These are phyloP conservation scores for Clarias batrachus DNA, from an alignment of 2,113 vertebrate species.

Conservation along the genomic window DNA sequence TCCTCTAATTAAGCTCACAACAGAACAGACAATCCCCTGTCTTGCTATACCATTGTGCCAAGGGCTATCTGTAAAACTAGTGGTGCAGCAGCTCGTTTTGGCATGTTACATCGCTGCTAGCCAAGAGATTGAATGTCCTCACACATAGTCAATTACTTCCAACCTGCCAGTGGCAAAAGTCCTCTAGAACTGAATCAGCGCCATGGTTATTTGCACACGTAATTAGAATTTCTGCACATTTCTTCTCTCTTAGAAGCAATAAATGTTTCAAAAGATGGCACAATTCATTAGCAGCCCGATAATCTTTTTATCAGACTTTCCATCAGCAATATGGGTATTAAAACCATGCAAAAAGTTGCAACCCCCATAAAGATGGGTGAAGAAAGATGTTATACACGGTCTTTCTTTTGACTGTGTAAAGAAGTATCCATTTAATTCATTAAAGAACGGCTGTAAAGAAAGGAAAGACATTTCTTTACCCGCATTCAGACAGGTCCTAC, in stretches of 20 bases:
- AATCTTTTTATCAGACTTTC: constrained; percentile 6
- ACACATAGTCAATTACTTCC: constrained; percentile 43
- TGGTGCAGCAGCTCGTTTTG: constrained; percentile 37
- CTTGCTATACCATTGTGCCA: constrained; percentile 38
- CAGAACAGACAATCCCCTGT: constrained; percentile 33
- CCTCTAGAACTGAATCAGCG: constrained; percentile 20
- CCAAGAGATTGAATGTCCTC: constrained; percentile 37
- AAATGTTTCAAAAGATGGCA: constrained; percentile 37
- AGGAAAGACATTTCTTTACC: neutral
- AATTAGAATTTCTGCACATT: constrained; percentile 40
- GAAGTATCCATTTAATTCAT: constrained; percentile 9
- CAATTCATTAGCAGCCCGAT: constrained; percentile 35
- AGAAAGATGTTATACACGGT: neutral
- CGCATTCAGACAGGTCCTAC: constrained; percentile 1
- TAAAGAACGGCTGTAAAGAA: neutral
- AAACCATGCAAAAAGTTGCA: neutral
- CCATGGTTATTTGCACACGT: constrained; percentile 41
- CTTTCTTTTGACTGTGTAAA: neutral
- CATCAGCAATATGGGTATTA: constrained; percentile 12
- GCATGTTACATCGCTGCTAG: constrained; percentile 26
- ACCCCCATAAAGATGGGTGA: neutral
- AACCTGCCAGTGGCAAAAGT: constrained; percentile 40
- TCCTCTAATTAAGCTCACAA: constrained; percentile 50
- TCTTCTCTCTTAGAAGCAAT: constrained; percentile 29
- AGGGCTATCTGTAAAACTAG: constrained; percentile 46